Evolutionary conservation across 2,113 vertebrate genomes (phyloP), one percentile per base, ranked within the genome.

Genomic region (Crotalus helleri): DNA sequence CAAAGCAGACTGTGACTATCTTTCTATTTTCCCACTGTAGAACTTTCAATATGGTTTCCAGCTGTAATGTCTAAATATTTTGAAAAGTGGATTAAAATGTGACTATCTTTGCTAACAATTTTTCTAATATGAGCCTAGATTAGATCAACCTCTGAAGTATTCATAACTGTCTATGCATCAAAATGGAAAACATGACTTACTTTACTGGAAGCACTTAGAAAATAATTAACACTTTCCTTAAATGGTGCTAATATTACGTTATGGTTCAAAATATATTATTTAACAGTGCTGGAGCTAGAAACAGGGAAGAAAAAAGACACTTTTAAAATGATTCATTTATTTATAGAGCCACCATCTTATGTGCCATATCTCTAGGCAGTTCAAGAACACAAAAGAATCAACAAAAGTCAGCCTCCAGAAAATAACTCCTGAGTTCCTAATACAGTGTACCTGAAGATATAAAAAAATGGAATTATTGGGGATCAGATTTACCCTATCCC

Each of bases 11-110:
- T 90, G 8, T 29, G 55, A 29, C 81, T 54, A 2, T 24, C 24
- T 1, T 9, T 1, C 13, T 15, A 59, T 5, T 46, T 81, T 44
- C 33, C 19, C 19, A 81, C 33, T 81, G 17, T 81, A 81, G 74
- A 81, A 81, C 33, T 44, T 44, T 44, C 6, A 81, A 44, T 81
- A 81, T 21, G 33, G 33, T n/a, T 85, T 49, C 15, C 39, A 58
- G 88, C 17, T 85, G n/a, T 12, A 90, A 92, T 90, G 87, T 39
- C 87, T 74, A 91, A 91, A 1, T 59, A 91, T 86, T 93, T 89
- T 91, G 0, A 54, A 24, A 85, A 94, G 24, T n/a, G 26, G 3
- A 59, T n/a, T 87, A 49, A 1, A 3, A 91, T 1, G 57, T 58
- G 2, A 69, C 17, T 81, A 81, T 21, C 15, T 81, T 39, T 81